Percentiles rank a stretch among this genome's conserved stretches.
Conservation (phyloP, 2,888 invertebrate species). For the Drosophila cracens region DNA sequence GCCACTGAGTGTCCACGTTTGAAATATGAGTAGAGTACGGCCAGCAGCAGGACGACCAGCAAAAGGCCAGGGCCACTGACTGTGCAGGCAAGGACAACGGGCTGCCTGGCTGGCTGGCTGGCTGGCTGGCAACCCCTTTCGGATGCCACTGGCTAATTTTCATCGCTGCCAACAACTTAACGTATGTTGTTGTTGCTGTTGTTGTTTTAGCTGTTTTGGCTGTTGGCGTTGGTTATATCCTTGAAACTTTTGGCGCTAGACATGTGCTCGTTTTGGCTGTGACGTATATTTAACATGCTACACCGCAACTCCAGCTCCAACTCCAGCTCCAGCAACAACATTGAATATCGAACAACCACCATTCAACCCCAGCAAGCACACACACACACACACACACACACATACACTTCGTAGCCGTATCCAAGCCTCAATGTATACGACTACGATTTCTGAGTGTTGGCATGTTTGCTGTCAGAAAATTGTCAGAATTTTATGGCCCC, state of each 20-base stretch:
- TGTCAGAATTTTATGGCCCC: slow-evolving; percentile 78
- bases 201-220: slow-evolving; percentile 25
- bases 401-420: slow-evolving; percentile 4
- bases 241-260: slow-evolving; percentile 74
- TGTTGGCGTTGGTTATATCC: slow-evolving; percentile 72
- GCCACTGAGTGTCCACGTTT: slow-evolving; percentile 56
- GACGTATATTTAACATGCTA: slow-evolving; percentile 80
- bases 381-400: not conserved
- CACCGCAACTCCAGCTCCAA: slow-evolving; percentile 71
- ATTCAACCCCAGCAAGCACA: not conserved
- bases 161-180: slow-evolving; percentile 68
- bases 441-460: slow-evolving; percentile 78
- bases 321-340: slow-evolving; percentile 11
- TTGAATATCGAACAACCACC: slow-evolving; percentile 7
- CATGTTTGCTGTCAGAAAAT: slow-evolving; percentile 81
- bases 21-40: slow-evolving; percentile 65
- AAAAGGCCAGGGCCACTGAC: not conserved
- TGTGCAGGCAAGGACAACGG: slow-evolving; percentile 35
- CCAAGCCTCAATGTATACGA: slow-evolving; percentile 46
- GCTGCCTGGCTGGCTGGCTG: slow-evolving; percentile 23
- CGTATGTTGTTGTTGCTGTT: slow-evolving; percentile 39
- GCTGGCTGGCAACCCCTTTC: slow-evolving; percentile 47
- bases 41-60: slow-evolving; percentile 14
- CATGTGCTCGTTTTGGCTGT: slow-evolving; percentile 74
- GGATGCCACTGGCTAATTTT: slow-evolving; percentile 62